These are phyloP conservation scores for Drosophila sechellia DNA, from an alignment of 1,140 invertebrate genomes.

Conservation along the genomic window DNA sequence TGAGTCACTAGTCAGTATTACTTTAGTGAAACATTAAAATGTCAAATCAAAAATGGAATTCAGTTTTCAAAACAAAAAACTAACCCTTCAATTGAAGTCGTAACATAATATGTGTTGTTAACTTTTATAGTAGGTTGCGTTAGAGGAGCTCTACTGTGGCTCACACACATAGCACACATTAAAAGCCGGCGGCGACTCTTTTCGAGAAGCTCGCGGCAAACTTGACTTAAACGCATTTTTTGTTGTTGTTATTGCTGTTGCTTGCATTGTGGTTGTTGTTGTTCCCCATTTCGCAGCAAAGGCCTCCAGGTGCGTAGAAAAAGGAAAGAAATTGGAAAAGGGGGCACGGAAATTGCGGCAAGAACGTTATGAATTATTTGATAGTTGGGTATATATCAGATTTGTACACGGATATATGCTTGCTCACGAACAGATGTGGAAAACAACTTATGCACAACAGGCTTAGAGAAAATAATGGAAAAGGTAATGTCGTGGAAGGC, in stretches of 20 bases:
- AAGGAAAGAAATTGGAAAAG: background rate
- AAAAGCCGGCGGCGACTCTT: slow-evolving; percentile 47
- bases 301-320: slow-evolving; percentile 34
- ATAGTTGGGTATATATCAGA: slow-evolving; percentile 51
- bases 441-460: slow-evolving; percentile 34
- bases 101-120: background rate
- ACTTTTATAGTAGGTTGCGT: background rate
- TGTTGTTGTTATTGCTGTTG: slow-evolving; percentile 32
- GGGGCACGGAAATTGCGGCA: slow-evolving; percentile 21
- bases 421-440: slow-evolving; percentile 10
- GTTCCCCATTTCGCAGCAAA: slow-evolving; percentile 21
- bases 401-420: slow-evolving; percentile 23
- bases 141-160: slow-evolving; percentile 6
- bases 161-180: slow-evolving; percentile 35
- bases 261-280: slow-evolving; percentile 22
- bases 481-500: slow-evolving; percentile 20
- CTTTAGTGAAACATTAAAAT: too few relatives aligned
- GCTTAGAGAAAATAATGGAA: slow-evolving; percentile 37
- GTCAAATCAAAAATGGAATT: too few relatives aligned
- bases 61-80: too few relatives aligned
- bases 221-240: slow-evolving; percentile 81
- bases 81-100: too few relatives aligned
- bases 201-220: slow-evolving; percentile 58
- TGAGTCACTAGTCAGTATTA: too few relatives aligned
- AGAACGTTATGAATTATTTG: slow-evolving; percentile 68